Percentiles rank a stretch among this genome's conserved stretches.
These are phyloP conservation scores for Henricia sp. DNA, from an alignment of 53 echinoderm and acorn worm genomes.

Conservation along the genomic window DNA sequence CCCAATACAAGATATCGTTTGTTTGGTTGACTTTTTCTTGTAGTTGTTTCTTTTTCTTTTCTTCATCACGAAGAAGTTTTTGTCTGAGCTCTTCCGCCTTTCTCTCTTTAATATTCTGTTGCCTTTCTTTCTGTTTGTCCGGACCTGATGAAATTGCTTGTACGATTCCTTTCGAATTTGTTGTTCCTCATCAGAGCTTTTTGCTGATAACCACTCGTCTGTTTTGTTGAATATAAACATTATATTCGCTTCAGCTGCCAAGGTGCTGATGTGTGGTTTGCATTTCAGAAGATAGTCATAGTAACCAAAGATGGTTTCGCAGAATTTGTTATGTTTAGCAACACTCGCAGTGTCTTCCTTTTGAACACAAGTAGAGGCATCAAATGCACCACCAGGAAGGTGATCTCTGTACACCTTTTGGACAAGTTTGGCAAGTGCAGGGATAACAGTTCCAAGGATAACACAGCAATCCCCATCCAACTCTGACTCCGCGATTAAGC, in stretches of 20 bases:
- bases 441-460: constrained; percentile 23
- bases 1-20: constrained; percentile 14
- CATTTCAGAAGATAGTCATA: constrained; percentile 10
- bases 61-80: background rate
- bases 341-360: too few species aligned
- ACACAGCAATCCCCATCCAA: constrained; percentile 32
- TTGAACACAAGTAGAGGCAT: too few species aligned
- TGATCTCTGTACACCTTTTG: constrained; percentile 48
- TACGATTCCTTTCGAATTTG: background rate
- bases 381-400: constrained; percentile 46
- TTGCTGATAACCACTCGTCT: constrained; percentile 7
- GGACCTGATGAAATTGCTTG: background rate
- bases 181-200: constrained; percentile 1
- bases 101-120: background rate
- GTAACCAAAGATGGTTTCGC: constrained; percentile 22
- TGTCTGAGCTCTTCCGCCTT: background rate
- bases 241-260: background rate
- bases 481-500: constrained; percentile 4
- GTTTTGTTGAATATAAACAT: constrained; percentile 29
- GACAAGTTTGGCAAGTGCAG: constrained; percentile 43
- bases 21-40: constrained; percentile 21
- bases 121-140: constrained; percentile 2
- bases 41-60: constrained; percentile 2
- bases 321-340: constrained; percentile 12
- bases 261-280: constrained; percentile 21